phyloP scores from a whole-genome alignment of 2,797 vertebrate species.

The Sebastes reedi region DNA sequence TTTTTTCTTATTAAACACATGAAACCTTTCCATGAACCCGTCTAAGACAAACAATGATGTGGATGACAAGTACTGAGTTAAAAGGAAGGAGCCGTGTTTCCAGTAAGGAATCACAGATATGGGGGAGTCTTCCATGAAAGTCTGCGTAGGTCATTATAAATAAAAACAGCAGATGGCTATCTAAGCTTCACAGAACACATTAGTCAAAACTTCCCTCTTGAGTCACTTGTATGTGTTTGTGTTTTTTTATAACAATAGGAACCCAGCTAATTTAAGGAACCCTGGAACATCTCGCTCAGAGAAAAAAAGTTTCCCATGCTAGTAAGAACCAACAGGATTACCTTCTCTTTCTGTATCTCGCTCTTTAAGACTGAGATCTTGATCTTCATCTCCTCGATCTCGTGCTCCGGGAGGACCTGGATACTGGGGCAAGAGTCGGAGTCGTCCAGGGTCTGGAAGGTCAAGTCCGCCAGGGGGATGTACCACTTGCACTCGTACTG shows the following conservation, averaged over 20 bases:
- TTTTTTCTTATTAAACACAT: not conserved
- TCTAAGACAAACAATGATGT: conserved; percentile 22
- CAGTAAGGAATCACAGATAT: not conserved
- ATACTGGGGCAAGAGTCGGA: conserved; percentile 90
- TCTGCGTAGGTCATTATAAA: not conserved
- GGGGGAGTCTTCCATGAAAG: not conserved
- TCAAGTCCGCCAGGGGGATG: conserved; percentile 93
- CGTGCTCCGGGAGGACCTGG: conserved; percentile 92
- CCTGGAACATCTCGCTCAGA: not conserved
- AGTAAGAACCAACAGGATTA: conserved; percentile 49
- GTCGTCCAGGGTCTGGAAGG: conserved; percentile 93
- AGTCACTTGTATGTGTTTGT: conserved; percentile 6
- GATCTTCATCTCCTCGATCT: conserved; percentile 98
- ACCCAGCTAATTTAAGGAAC: not conserved
- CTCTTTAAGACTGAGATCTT: conserved; percentile 96
- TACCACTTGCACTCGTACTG: conserved; percentile 99
- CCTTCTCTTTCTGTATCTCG: conserved; percentile 97
- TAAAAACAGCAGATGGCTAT: not conserved
- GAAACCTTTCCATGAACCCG: not conserved
- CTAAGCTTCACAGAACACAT: not conserved
- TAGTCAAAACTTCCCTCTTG: not conserved
- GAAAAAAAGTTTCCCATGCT: not conserved
- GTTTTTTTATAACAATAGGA: not conserved
- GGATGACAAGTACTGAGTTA: not conserved
- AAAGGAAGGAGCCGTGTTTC: not conserved